A percentile compares a stretch with the other conserved stretches of the same genome.
Conservation (phyloP, 2,888 invertebrate genomes). For the Thumatha senex region DNA sequence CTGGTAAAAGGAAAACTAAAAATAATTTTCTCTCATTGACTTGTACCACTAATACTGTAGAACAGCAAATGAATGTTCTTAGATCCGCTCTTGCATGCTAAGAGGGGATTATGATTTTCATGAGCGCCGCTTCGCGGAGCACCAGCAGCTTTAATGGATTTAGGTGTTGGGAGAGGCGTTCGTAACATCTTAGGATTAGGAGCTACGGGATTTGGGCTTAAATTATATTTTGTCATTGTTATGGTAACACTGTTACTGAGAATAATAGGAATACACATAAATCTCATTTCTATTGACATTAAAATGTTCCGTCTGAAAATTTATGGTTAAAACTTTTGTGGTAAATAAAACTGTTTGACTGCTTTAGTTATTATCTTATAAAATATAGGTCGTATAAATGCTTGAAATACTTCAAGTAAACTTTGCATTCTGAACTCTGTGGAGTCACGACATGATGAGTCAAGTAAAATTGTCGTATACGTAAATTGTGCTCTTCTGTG, state of each 20-base stretch:
- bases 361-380: too few species aligned
- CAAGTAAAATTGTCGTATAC: too few species aligned
- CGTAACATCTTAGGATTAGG: slow-evolving; percentile 9
- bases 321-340: too few species aligned
- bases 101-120: slow-evolving; percentile 16
- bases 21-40: slow-evolving; percentile 2
- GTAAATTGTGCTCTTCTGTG: too few species aligned
- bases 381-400: too few species aligned
- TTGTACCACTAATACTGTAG: slow-evolving; percentile 5
- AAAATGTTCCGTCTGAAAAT: neutral
- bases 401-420: too few species aligned
- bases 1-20: neutral
- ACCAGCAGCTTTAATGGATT: slow-evolving; percentile 13
- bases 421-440: too few species aligned
- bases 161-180: slow-evolving; percentile 7
- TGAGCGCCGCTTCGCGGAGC: slow-evolving; percentile 7
- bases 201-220: slow-evolving; percentile 12
- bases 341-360: too few species aligned
- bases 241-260: slow-evolving; percentile 9
- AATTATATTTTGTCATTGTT: slow-evolving; percentile 16
- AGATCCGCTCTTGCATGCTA: slow-evolving; percentile 11
- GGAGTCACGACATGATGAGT: too few species aligned
- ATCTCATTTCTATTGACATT: neutral
- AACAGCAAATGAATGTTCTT: slow-evolving; percentile 12
- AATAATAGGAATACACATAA: neutral